A percentile compares a stretch with the other conserved stretches of the same genome.
These are phyloP conservation scores for Stenotaenia linearis DNA, from an alignment of 2,888 invertebrate species.

Conservation along the genomic window DNA sequence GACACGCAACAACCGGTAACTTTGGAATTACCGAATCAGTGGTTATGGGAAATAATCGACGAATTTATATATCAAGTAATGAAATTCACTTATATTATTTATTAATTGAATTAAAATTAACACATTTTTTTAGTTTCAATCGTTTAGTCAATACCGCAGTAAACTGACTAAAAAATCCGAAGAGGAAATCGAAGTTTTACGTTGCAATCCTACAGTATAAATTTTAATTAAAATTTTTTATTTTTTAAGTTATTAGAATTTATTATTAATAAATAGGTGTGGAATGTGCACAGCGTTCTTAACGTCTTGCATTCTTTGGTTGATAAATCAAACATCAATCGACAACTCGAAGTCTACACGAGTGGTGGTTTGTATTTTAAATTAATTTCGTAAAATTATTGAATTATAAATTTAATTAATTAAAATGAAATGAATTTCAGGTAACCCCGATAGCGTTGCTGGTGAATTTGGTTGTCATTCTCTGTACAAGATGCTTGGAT, in stretches of 20 bases:
- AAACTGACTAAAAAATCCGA: slow-evolving; percentile 67
- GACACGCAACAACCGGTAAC: slow-evolving; percentile 76
- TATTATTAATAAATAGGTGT: too few relatives aligned
- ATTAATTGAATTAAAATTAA: background rate
- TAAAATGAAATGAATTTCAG: too few relatives aligned
- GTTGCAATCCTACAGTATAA: slow-evolving; percentile 68
- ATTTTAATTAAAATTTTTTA: slow-evolving; percentile 2
- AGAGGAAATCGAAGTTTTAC: slow-evolving; percentile 63
- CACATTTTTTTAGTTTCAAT: slow-evolving; percentile 50
- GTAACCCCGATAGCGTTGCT: slow-evolving; percentile 67
- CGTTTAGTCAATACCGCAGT: slow-evolving; percentile 55
- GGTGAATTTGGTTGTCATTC: slow-evolving; percentile 94
- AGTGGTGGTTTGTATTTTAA: slow-evolving; percentile 47
- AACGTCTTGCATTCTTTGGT: slow-evolving; percentile 97
- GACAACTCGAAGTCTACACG: slow-evolving; percentile 78
- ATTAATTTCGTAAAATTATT: too few relatives aligned
- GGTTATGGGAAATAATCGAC: slow-evolving; percentile 99
- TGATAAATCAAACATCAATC: slow-evolving; percentile 96
- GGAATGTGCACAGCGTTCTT: slow-evolving; percentile 96
- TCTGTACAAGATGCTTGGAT: slow-evolving; percentile 98
- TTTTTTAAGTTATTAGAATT: slow-evolving; percentile 41
- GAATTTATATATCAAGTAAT: slow-evolving; percentile 91
- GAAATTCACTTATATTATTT: background rate
- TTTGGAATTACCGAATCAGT: slow-evolving; percentile 90
- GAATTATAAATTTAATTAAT: too few relatives aligned